A percentile compares a stretch with the other conserved stretches of the same genome.
Conservation (phyloP, 2,113 vertebrate species). For the Eubucco bourcierii region DNA sequence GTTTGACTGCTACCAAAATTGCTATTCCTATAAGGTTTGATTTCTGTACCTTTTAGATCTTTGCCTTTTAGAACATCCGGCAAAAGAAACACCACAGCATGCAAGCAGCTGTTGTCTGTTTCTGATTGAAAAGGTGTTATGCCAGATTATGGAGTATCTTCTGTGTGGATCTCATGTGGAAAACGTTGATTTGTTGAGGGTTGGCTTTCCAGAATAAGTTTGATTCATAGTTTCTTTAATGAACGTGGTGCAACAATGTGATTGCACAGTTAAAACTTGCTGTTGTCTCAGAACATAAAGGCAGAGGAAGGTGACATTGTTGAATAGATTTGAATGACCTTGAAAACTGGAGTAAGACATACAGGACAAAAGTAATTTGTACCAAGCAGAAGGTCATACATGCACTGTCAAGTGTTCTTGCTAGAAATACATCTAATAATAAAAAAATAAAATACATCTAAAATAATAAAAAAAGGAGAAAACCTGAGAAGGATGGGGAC, state of each 20-base stretch:
- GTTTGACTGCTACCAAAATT: not conserved
- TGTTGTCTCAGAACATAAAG: not conserved
- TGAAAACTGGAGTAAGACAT: not conserved
- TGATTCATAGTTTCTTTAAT: not conserved
- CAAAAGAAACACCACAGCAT: not conserved
- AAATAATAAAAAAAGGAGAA: not conserved
- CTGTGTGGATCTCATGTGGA: not conserved
- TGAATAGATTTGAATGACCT: not conserved
- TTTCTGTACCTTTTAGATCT: not conserved
- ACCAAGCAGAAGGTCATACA: not conserved
- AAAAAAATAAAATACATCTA: too few species aligned
- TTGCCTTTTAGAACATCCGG: not conserved
- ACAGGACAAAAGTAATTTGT: not conserved
- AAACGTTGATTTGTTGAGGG: not conserved
- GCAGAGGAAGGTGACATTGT: not conserved
- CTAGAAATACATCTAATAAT: not conserved
- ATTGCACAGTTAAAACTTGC: not conserved
- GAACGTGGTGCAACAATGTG: not conserved
- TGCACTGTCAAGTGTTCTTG: not conserved
- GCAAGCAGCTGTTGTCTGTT: not conserved
- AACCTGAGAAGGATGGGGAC: not conserved
- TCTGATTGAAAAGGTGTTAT: not conserved
- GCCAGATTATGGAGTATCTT: not conserved
- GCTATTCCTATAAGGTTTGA: not conserved
- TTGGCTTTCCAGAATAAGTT: not conserved